Conservation (phyloP, 2,888 invertebrate species). For the Andrena hattorfiana region DNA sequence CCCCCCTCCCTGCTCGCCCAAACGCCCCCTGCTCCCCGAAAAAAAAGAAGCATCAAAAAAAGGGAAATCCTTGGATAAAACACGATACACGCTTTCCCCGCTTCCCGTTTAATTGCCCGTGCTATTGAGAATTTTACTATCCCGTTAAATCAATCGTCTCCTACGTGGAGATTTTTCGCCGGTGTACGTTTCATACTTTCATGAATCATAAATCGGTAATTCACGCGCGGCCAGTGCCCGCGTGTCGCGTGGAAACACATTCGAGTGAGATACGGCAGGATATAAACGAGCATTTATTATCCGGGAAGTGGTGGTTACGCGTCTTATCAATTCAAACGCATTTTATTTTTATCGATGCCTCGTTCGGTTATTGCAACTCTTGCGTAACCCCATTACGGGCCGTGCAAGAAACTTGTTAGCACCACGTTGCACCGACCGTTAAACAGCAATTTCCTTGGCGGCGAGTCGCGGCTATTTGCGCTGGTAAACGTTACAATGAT, state of each 20-base stretch:
- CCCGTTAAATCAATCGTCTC: constrained; percentile 29
- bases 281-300: constrained; percentile 61
- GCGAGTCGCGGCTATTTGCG: not conserved
- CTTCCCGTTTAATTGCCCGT: constrained; percentile 10
- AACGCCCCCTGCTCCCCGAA: too few species aligned
- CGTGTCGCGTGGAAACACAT: constrained; percentile 18
- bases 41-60: constrained; percentile 1
- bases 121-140: constrained; percentile 4
- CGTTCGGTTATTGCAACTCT: constrained; percentile 34
- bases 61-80: constrained; percentile 15
- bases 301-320: constrained; percentile 60
- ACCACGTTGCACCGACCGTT: not conserved
- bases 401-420: constrained; percentile 8
- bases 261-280: constrained; percentile 44
- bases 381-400: constrained; percentile 27
- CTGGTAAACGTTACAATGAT: not conserved
- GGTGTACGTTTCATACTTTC: constrained; percentile 34
- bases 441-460: not conserved
- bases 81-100: constrained; percentile 29
- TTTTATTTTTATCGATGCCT: constrained; percentile 55
- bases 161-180: not conserved
- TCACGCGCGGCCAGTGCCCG: constrained; percentile 11
- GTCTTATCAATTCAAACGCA: constrained; percentile 70
- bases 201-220: constrained; percentile 57
- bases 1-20: too few species aligned